These are phyloP conservation scores for Panthera uncia DNA, from an alignment of 2,113 vertebrate genomes.

Conservation along the genomic window DNA sequence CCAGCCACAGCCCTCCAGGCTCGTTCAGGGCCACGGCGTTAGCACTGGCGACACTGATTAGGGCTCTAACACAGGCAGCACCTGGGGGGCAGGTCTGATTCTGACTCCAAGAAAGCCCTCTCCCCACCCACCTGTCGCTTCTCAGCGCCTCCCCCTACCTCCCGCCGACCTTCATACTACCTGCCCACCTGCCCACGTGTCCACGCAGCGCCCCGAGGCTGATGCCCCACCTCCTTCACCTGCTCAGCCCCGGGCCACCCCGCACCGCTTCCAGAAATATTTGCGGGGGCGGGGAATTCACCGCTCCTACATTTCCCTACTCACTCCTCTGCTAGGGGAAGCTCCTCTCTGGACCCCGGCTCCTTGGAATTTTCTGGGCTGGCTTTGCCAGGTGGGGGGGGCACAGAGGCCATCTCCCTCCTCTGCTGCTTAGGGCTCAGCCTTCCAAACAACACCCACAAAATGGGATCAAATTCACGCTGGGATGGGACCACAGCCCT, in stretches of 20 bases:
- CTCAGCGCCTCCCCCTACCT: not conserved
- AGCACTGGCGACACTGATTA: too few species aligned
- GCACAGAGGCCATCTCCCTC: not conserved
- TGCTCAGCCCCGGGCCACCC: fast-evolving
- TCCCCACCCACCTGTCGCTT: not conserved
- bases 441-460: not conserved
- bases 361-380: not conserved
- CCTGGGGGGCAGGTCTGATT: too few species aligned
- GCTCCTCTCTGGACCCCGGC: not conserved
- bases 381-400: not conserved
- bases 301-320: fast-evolving
- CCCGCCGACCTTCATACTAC: fast-evolving
- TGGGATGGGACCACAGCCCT: fast-evolving
- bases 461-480: fast-evolving
- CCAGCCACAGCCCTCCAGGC: not conserved
- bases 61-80: too few species aligned
- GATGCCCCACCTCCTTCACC: fast-evolving
- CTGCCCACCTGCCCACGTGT: fast-evolving
- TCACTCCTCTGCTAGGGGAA: fast-evolving
- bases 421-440: not conserved
- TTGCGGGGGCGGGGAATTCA: not conserved
- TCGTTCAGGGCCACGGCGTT: fast-evolving
- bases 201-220: not conserved
- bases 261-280: not conserved
- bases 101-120: too few species aligned